Evolutionary conservation across 2,888 invertebrate genomes (phyloP).

Genomic region (Melanostoma mellinum): DNA sequence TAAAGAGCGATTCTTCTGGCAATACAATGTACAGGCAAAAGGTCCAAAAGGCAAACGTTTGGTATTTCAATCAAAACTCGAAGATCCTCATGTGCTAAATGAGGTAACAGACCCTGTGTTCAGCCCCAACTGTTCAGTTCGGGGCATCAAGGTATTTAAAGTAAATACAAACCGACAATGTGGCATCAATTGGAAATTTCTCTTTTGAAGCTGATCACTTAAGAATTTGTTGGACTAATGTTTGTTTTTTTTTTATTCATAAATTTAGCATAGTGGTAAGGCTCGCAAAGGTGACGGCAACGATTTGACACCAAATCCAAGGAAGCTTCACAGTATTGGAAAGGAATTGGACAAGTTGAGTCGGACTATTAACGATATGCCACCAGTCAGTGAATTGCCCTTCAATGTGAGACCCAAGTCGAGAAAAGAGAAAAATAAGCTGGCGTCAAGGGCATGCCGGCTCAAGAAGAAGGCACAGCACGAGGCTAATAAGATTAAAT

Average conservation of each 20-base stretch:
- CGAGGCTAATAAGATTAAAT: slow-evolving; percentile 98
- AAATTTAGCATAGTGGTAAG: slow-evolving; percentile 87
- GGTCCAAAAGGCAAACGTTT: slow-evolving; percentile 97
- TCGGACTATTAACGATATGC: slow-evolving; percentile 96
- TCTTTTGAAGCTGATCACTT: slow-evolving; percentile 42
- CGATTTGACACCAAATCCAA: slow-evolving; percentile 96
- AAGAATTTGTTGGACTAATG: slow-evolving; percentile 23
- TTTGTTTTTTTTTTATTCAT: slow-evolving; percentile 13
- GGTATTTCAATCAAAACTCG: slow-evolving; percentile 91
- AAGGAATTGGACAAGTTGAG: slow-evolving; percentile 95
- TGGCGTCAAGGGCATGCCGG: slow-evolving; percentile 97
- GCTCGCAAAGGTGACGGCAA: slow-evolving; percentile 98
- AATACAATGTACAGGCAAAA: slow-evolving; percentile 99
- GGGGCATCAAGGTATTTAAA: slow-evolving; percentile 91
- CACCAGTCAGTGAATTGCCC: slow-evolving; percentile 95
- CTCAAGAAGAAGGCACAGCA: slow-evolving; percentile 99
- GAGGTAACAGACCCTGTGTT: slow-evolving; percentile 98
- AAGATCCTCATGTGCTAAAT: slow-evolving; percentile 95
- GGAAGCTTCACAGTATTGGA: slow-evolving; percentile 94
- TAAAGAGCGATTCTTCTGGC: slow-evolving; percentile 97
- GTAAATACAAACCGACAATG: slow-evolving; percentile 74
- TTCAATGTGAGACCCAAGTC: slow-evolving; percentile 94
- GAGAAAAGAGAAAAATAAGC: slow-evolving; percentile 98
- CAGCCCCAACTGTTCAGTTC: slow-evolving; percentile 93
- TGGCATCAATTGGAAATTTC: slow-evolving; percentile 41